Conservation (phyloP, 1,140 invertebrate genomes). For the Fopius arisanus region DNA sequence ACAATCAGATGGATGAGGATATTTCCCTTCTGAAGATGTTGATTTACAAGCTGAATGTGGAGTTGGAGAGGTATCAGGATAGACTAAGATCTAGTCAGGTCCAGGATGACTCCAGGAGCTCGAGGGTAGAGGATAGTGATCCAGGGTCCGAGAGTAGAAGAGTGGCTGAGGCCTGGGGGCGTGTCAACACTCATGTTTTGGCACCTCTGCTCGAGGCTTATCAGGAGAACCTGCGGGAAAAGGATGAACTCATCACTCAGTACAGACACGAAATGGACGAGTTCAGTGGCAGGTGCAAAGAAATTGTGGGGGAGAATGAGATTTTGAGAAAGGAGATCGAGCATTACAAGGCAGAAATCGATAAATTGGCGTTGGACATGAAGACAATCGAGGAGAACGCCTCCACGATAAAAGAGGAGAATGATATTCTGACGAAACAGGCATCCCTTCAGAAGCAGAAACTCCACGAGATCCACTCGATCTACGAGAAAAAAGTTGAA, state of each 20-base stretch:
- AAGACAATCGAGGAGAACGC: conserved; percentile 64
- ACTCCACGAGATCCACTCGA: conserved; percentile 67
- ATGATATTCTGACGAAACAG: conserved; percentile 65
- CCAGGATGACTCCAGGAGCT: neutral
- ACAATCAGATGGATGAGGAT: conserved; percentile 68
- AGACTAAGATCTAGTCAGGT: conserved; percentile 58
- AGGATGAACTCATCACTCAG: conserved; percentile 70
- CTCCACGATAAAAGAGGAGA: conserved; percentile 68
- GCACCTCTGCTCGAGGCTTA: conserved; percentile 74
- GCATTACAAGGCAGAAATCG: conserved; percentile 64
- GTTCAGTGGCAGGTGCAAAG: conserved; percentile 70
- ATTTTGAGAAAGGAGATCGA: conserved; percentile 66
- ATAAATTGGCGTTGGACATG: conserved; percentile 55
- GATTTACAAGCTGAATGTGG: conserved; percentile 72
- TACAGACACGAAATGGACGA: conserved; percentile 69
- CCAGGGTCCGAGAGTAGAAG: conserved; percentile 38
- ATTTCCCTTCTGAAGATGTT: conserved; percentile 73
- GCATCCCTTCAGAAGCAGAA: conserved; percentile 67
- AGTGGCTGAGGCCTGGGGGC: conserved; percentile 61
- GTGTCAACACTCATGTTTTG: conserved; percentile 67
- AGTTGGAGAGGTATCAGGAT: conserved; percentile 74
- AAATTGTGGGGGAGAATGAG: conserved; percentile 72
- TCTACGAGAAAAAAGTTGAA: conserved; percentile 70
- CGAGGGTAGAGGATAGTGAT: conserved; percentile 32
- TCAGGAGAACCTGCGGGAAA: conserved; percentile 72